These are phyloP conservation scores for Thumatha senex DNA, from an alignment of 2,888 invertebrate species.

Conservation along the genomic window DNA sequence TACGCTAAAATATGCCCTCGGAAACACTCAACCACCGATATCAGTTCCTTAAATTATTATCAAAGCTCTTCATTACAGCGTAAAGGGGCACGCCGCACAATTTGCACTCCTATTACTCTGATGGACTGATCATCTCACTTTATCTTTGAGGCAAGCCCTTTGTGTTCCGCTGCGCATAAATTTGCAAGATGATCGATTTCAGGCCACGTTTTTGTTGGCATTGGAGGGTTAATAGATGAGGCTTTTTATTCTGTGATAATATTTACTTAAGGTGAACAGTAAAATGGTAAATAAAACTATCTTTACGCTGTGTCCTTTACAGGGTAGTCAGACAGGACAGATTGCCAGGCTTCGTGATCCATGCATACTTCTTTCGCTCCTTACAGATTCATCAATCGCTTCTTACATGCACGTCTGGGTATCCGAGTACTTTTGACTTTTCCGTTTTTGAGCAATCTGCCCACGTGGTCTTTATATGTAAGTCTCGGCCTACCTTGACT, in stretches of 20 bases:
- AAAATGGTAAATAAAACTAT: no score
- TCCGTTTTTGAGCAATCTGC: no score
- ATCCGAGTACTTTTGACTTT: no score
- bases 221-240: conserved; percentile 15
- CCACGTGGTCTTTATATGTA: no score
- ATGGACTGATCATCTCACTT: conserved; percentile 31
- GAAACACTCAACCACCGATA: conserved; percentile 1
- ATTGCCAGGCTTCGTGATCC: no score
- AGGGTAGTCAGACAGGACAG: no score
- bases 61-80: conserved; percentile 21
- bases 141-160: conserved; percentile 35
- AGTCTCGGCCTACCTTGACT: no score
- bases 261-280: no score
- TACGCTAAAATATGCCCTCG: background rate
- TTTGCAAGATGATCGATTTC: conserved; percentile 43
- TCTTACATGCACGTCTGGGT: no score
- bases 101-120: conserved; percentile 28
- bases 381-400: no score
- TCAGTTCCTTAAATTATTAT: conserved; percentile 1
- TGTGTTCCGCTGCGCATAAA: conserved; percentile 38
- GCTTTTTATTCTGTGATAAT: conserved; percentile 4
- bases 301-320: no score
- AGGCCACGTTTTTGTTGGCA: conserved; percentile 9
- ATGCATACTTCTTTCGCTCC: no score
- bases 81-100: conserved; percentile 24